Conservation (phyloP, 2,888 invertebrate species). For the Melipona beecheii region DNA sequence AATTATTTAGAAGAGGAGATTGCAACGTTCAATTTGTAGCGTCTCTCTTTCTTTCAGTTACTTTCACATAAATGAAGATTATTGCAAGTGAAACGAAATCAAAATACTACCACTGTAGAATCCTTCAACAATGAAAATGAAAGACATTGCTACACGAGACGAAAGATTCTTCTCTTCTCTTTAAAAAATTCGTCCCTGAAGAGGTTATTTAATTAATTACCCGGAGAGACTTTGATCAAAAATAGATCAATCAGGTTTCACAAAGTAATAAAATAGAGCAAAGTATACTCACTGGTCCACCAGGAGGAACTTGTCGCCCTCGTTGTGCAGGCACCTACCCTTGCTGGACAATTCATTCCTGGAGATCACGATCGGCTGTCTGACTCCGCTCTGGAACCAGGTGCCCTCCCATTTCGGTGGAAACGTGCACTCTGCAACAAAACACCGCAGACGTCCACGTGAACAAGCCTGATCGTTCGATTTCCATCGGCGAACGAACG, state of each 20-base stretch:
- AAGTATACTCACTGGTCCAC: constrained; percentile 92
- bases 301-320: constrained; percentile 94
- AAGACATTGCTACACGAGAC: no score
- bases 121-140: no score
- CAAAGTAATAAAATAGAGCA: neutral
- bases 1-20: no score
- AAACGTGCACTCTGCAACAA: constrained; percentile 89
- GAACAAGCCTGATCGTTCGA: neutral
- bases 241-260: neutral
- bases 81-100: no score
- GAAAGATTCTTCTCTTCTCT: no score
- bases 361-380: constrained; percentile 93
- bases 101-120: no score
- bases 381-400: constrained; percentile 96
- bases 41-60: no score
- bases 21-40: no score
- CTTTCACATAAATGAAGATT: no score
- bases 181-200: no score
- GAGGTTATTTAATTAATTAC: no score
- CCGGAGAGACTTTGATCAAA: no score
- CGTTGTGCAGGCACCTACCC: constrained; percentile 92
- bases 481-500: neutral
- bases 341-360: constrained; percentile 93
- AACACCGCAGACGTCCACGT: constrained; percentile 70
- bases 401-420: constrained; percentile 94